phyloP scores from a whole-genome alignment of 2,888 invertebrate species.

The Agriopis marginaria region DNA sequence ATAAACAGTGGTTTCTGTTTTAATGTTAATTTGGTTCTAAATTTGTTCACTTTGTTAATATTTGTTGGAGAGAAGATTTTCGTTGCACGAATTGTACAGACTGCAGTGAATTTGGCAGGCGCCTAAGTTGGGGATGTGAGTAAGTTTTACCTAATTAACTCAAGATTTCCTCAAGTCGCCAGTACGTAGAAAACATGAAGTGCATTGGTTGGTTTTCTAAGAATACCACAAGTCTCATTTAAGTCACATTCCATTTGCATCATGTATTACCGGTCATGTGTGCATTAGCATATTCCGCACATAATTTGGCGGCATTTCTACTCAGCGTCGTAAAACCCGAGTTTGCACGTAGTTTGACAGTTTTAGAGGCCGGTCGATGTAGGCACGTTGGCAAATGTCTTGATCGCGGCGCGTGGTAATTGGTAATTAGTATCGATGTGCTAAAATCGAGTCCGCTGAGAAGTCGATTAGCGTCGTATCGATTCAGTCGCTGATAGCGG shows the following conservation, averaged over 20 bases:
- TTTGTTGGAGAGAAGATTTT: not conserved
- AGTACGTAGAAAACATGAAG: constrained; percentile 27
- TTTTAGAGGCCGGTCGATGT: constrained; percentile 43
- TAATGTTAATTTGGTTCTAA: not conserved
- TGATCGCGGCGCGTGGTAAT: constrained; percentile 68
- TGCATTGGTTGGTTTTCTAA: constrained; percentile 33
- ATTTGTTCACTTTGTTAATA: not conserved
- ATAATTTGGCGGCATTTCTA: constrained; percentile 40
- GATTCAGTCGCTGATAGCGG: constrained; percentile 69
- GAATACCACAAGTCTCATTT: constrained; percentile 37
- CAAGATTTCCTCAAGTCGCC: constrained; percentile 3
- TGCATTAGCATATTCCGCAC: constrained; percentile 36
- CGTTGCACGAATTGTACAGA: not conserved
- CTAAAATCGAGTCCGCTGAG: constrained; percentile 73
- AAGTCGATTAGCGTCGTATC: constrained; percentile 73
- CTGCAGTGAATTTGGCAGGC: too few relatives aligned
- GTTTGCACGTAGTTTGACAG: constrained; percentile 41
- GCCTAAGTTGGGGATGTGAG: not conserved
- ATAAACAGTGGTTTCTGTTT: constrained; percentile 14
- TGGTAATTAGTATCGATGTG: constrained; percentile 78
- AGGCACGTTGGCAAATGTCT: constrained; percentile 56
- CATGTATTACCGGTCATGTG: constrained; percentile 40
- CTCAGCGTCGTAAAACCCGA: constrained; percentile 38
- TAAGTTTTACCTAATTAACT: not conserved
- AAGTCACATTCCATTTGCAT: constrained; percentile 37